Evolutionary conservation across 2,113 vertebrate species (phyloP).

Genomic region (Morone chrysops): DNA sequence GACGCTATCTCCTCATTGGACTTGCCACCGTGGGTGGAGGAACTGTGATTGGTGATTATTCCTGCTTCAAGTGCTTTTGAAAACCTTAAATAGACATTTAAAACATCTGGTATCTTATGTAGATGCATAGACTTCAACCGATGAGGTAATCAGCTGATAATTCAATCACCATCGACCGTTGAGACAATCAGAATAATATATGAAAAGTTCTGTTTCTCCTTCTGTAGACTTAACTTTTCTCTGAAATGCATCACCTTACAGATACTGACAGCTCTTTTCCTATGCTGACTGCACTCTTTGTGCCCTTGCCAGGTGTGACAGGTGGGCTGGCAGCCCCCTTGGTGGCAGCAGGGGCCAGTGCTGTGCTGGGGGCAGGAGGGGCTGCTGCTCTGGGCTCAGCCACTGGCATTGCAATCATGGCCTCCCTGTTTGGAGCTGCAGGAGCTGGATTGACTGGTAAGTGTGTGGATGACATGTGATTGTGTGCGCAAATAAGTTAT

Average conservation of each 20-base stretch:
- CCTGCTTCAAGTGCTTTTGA: background rate
- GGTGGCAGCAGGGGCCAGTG: conserved; percentile 91
- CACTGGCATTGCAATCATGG: conserved; percentile 94
- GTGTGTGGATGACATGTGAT: background rate
- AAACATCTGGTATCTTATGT: background rate
- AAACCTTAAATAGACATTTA: background rate
- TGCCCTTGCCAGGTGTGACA: conserved; percentile 87
- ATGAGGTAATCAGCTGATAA: background rate
- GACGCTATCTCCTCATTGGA: conserved; percentile 94
- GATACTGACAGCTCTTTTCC: background rate
- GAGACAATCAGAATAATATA: background rate
- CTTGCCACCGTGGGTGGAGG: conserved; percentile 94
- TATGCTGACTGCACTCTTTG: background rate
- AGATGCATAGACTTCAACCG: background rate
- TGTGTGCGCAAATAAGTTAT: background rate
- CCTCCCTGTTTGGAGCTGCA: conserved; percentile 95
- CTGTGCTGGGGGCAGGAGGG: conserved; percentile 92
- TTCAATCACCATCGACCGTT: background rate
- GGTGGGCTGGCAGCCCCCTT: conserved; percentile 96
- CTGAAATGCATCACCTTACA: background rate
- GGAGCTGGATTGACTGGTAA: conserved; percentile 95
- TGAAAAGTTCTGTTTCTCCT: background rate
- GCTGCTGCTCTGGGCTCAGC: conserved; percentile 92
- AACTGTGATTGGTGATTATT: conserved; percentile 91
- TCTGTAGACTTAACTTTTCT: background rate